phyloP scores from a whole-genome alignment of 2,797 vertebrate species.

The Amazona finschi region DNA sequence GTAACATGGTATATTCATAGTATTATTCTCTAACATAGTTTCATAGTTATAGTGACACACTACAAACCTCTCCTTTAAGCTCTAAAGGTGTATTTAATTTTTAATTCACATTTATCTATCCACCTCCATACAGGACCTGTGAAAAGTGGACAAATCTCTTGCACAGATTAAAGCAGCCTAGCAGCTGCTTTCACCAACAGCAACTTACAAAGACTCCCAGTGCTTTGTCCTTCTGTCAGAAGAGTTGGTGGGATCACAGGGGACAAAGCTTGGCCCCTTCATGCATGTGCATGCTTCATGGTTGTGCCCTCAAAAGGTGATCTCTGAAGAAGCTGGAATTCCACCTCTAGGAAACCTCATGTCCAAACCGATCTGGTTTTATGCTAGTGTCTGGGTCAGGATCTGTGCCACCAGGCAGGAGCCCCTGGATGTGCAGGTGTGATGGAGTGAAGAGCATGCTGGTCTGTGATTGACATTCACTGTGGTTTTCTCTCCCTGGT shows the following conservation, averaged over 20 bases:
- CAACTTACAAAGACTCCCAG: neutral
- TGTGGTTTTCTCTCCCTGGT: neutral
- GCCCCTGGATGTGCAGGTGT: rapidly evolving
- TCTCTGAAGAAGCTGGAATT: neutral
- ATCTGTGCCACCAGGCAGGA: neutral
- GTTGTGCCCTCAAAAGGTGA: neutral
- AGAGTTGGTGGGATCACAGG: neutral
- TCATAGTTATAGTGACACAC: neutral
- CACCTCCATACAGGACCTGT: neutral
- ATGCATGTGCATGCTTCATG: neutral
- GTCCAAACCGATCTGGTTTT: neutral
- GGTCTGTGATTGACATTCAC: neutral
- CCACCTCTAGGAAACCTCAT: neutral
- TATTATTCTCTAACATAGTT: neutral
- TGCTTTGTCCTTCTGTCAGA: neutral
- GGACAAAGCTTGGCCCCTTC: rapidly evolving
- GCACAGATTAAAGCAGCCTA: neutral
- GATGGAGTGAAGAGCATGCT: neutral
- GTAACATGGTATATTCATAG: neutral
- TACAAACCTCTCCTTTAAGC: neutral
- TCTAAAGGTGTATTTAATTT: neutral
- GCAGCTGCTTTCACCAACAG: rapidly evolving
- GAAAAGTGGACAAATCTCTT: neutral
- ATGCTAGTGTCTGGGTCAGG: neutral
- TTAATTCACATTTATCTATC: neutral